Base-by-base conservation (phyloP, 1,140 invertebrate species). In the Papilio polyxenes region DNA sequence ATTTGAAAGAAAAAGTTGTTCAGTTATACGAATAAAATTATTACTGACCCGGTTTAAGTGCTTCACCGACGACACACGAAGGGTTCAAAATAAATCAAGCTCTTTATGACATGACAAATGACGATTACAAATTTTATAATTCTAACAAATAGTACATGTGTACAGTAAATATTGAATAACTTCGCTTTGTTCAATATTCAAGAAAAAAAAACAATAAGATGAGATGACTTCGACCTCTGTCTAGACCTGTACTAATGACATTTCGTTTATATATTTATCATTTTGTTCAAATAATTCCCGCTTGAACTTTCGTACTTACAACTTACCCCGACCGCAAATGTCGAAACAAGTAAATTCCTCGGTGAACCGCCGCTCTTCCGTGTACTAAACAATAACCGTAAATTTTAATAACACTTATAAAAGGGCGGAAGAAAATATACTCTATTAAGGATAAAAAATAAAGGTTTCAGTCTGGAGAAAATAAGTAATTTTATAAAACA, bases 341-440 rank as follows among this genome's bases (percentile, higher is more conserved):
- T 80, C 31, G 31, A 80, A 62, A 59, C 40, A 65, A 80, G 77
- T 65, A 80, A 80, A 69, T 69, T 20, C 59, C 13, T 62, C 48
- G 78, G 78, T 23, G 49, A 82, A 77, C 74, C 56, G 48, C 56
- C 51, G 74, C 44, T 82, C 74, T 82, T 77, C 78, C 78, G 78
- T 80, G 78, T 69, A 80, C 78, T 69, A 77, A 59, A 75, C 80
- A 81, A 85, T 87, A 84, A 86, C 84, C 86, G 82, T 88, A 87
- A 87, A 87, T 86, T 89, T 89, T 90, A 91, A 92, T 92, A 82
- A 90, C 87, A 89, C 88, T 89, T 72, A 89, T 88, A 82, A 84
- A 87, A 87, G 85, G 82, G 81, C 83, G 85, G 84, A 87, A 85
- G 87, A 86, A 91, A 90, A 90, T 89, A 89, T 86, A 82, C 82